These are phyloP conservation scores for Sporophila hypoxantha DNA, from an alignment of 2,113 vertebrate species.

Conservation along the genomic window DNA sequence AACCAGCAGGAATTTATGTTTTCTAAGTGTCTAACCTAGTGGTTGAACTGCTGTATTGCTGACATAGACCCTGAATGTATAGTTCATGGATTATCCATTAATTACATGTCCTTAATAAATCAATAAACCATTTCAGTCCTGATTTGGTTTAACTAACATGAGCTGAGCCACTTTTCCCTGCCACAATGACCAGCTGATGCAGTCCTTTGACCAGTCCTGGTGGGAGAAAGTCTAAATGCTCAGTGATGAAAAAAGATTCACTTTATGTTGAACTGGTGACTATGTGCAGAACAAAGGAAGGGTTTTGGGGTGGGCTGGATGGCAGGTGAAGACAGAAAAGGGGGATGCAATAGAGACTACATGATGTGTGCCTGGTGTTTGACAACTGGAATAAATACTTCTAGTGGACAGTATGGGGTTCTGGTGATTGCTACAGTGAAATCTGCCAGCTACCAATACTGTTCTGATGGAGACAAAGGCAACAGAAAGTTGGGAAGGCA, in stretches of 20 bases:
- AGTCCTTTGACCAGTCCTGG: neutral
- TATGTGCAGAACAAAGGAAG: neutral
- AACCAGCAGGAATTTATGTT: neutral
- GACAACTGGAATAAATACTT: neutral
- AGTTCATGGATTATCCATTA: neutral
- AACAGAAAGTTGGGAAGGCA: neutral
- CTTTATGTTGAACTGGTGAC: neutral
- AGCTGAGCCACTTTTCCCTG: neutral
- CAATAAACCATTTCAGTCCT: neutral
- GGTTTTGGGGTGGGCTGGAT: neutral
- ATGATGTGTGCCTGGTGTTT: neutral
- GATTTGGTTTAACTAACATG: neutral
- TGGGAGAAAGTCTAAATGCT: neutral
- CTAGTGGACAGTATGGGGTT: neutral
- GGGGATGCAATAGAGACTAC: neutral
- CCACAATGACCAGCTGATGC: neutral
- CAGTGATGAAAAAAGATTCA: neutral
- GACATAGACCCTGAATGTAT: neutral
- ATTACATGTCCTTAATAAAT: neutral
- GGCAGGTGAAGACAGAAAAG: neutral
- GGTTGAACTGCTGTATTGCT: neutral
- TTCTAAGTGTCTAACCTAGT: neutral
- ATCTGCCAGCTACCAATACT: neutral
- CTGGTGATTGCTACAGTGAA: neutral
- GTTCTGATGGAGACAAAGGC: neutral